Evolutionary conservation across 37 sponge, comb jelly and placozoan genomes (phyloP), one percentile per base, ranked within the genome.

Genomic region (Spongilla lacustris): DNA sequence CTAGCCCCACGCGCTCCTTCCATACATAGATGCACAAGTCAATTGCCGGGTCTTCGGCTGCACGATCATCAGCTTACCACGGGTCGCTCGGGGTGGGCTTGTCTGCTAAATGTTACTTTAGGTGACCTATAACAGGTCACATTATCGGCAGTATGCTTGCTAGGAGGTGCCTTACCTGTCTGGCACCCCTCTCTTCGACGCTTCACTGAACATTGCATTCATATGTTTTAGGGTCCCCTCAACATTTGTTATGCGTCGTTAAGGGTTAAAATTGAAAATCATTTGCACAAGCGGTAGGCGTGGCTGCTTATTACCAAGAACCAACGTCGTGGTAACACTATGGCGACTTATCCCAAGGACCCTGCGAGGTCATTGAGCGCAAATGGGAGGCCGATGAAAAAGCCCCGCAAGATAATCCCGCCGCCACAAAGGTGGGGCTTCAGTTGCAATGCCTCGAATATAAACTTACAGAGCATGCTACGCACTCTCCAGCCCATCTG

Each of bases 371-470:
- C 74, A 22, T 83, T 91, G 46, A 83, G 84, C 32, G 81, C 91
- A 9, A 77, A 70, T 50, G 87, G 84, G 30, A 79, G 88, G 74
- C 92, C 92, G 25, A 25, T 74, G 37, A 87, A 36, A 69, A 83
- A 84, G 50, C 79, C 81, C 0, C 33, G 66, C 48, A 92, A 71
- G 80, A 24, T 83, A 30, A 84, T 37, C 8, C 66, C 67, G 78
- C 29, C 69, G 13, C 23, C 76, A 25, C 23, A 68, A 23, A 74
- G 81, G 88, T 88, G 74, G n/a, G 70, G 74, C 26, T 26, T 32
- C 24, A 13, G n/a, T 74, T 22, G 13, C 30, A 58, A 17, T 58
- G 58, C 1, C 58, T 6, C 58, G 21, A 58, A 58, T 58, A 58
- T 14, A 0, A n/a, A n/a, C n/a, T n/a, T n/a, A n/a, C n/a, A n/a